These are phyloP conservation scores for Cephus runcator DNA, from an alignment of 2,888 invertebrate species.

Conservation along the genomic window DNA sequence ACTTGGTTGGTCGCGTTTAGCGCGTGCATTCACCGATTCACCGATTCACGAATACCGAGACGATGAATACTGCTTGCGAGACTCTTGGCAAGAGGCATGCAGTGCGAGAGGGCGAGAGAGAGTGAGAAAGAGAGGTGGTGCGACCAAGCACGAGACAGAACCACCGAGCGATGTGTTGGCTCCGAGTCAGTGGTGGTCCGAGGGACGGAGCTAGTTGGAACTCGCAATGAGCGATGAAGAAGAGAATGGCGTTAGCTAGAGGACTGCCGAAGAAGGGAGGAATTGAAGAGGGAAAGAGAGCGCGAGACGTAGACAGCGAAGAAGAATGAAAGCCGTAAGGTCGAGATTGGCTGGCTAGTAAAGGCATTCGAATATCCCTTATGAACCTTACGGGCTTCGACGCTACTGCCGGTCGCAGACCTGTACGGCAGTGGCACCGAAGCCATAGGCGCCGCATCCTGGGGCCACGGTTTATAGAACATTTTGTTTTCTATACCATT, in stretches of 20 bases:
- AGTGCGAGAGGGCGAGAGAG: conserved; percentile 16
- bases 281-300: conserved; percentile 11
- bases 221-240: conserved; percentile 7
- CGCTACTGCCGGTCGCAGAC: conserved; percentile 29
- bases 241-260: background rate
- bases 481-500: background rate
- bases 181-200: no score
- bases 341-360: conserved; percentile 10
- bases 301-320: conserved; percentile 26
- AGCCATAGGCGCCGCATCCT: conserved; percentile 30
- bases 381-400: conserved; percentile 18
- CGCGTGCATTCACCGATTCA: conserved; percentile 49
- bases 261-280: background rate
- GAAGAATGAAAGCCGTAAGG: conserved; percentile 10
- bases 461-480: conserved; percentile 1
- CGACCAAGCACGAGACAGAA: conserved; percentile 10
- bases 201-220: no score
- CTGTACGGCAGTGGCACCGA: conserved; percentile 20
- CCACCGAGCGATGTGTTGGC: background rate
- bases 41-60: conserved; percentile 11
- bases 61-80: conserved; percentile 5
- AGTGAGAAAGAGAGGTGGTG: conserved; percentile 12
- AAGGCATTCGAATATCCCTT: conserved; percentile 3
- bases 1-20: conserved; percentile 12
- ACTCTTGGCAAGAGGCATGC: background rate